These are phyloP conservation scores for Sminthopsis crassicaudata DNA, from an alignment of 2,113 vertebrate genomes.

Conservation along the genomic window DNA sequence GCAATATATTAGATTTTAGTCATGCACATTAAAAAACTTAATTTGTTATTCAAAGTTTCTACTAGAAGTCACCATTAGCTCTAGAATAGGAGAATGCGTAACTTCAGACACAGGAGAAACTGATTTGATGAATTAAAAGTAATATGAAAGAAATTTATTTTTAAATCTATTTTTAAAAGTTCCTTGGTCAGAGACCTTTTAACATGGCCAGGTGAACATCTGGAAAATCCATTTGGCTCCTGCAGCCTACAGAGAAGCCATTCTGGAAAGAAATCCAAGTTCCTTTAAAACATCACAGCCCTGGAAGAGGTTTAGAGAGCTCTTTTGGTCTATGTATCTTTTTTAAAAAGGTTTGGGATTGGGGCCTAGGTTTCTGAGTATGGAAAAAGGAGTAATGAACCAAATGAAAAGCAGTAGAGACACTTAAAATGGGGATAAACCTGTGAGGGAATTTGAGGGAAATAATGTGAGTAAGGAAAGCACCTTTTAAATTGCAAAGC, in stretches of 20 bases:
- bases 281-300: conserved; percentile 11
- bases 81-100: neutral
- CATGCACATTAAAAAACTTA: neutral
- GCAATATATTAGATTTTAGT: neutral
- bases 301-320: neutral
- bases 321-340: neutral
- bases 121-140: neutral
- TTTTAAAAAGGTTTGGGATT: neutral
- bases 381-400: neutral
- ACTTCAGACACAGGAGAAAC: neutral
- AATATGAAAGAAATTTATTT: neutral
- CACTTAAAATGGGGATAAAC: neutral
- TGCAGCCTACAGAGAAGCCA: conserved; percentile 11
- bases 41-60: neutral
- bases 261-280: conserved; percentile 58
- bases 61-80: neutral
- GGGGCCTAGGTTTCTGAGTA: neutral
- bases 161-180: conserved; percentile 39
- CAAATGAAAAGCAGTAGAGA: neutral
- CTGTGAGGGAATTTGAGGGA: neutral
- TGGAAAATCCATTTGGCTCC: conserved; percentile 61
- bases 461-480: neutral
- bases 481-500: neutral
- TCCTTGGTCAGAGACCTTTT: conserved; percentile 4
- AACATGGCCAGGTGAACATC: conserved; percentile 59